These are phyloP conservation scores for Ploceus nigricollis DNA, from an alignment of 2,113 vertebrate species.

Conservation along the genomic window DNA sequence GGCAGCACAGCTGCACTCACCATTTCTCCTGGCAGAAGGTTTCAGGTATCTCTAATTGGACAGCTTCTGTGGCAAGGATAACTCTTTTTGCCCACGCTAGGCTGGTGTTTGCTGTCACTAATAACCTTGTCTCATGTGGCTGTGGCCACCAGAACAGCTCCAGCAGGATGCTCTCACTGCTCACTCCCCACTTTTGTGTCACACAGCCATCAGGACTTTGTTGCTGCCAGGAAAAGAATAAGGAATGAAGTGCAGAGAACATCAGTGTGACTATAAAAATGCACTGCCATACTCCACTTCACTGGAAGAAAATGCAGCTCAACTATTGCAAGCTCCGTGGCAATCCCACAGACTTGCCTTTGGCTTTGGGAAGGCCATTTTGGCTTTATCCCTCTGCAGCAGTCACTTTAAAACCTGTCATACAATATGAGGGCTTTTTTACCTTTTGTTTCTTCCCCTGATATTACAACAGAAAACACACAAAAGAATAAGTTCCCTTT, in stretches of 20 bases:
- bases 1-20: neutral
- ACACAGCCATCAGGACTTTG: neutral
- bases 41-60: neutral
- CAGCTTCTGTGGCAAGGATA: neutral
- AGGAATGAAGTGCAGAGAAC: neutral
- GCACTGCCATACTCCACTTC: neutral
- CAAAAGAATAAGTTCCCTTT: neutral
- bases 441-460: neutral
- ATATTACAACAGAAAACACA: neutral
- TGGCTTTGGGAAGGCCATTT: neutral
- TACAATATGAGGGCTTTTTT: neutral
- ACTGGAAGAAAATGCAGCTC: neutral
- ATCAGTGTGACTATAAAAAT: neutral
- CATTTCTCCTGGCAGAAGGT: neutral
- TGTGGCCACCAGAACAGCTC: neutral
- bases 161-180: neutral
- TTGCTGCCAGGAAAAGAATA: neutral
- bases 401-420: neutral
- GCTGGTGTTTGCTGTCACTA: neutral
- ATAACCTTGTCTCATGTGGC: neutral
- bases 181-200: neutral
- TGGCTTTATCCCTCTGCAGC: neutral
- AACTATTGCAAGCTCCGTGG: neutral
- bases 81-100: neutral
- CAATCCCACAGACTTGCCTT: neutral